phyloP scores from a whole-genome alignment of 2,113 vertebrate genomes.

The Colinus virginianus region DNA sequence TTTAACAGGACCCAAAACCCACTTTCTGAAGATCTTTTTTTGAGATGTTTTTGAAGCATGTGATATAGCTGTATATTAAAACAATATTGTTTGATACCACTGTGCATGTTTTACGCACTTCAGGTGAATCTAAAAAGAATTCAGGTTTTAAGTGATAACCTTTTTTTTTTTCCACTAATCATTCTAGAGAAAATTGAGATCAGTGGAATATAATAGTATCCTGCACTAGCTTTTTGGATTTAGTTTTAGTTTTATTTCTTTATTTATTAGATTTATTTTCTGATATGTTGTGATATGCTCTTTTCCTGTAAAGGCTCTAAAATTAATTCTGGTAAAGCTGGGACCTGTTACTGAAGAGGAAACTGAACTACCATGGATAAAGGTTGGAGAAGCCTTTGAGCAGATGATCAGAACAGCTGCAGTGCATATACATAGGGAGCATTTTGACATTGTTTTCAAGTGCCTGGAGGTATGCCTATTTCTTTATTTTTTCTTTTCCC shows the following conservation, averaged over 20 bases:
- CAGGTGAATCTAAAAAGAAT: not conserved
- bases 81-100: not conserved
- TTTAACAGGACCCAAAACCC: not conserved
- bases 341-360: slow-evolving; percentile 83
- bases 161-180: not conserved
- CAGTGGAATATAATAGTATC: not conserved
- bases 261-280: not conserved
- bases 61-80: not conserved
- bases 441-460: slow-evolving; percentile 88
- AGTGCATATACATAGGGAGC: slow-evolving; percentile 82
- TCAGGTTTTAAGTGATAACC: not conserved
- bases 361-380: slow-evolving; percentile 82
- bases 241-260: too few species aligned
- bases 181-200: not conserved
- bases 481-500: not conserved
- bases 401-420: slow-evolving; percentile 85
- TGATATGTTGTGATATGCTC: not conserved
- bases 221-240: not conserved
- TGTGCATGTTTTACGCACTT: not conserved
- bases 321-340: slow-evolving; percentile 85
- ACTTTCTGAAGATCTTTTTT: not conserved
- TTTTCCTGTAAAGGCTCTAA: slow-evolving; percentile 81
- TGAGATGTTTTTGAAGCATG: not conserved
- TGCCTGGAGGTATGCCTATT: slow-evolving; percentile 83
- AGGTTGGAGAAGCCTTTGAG: slow-evolving; percentile 85